Evolutionary conservation across 2,888 invertebrate genomes (phyloP), one percentile per base, ranked within the genome.

Genomic region (Torymus texanus): DNA sequence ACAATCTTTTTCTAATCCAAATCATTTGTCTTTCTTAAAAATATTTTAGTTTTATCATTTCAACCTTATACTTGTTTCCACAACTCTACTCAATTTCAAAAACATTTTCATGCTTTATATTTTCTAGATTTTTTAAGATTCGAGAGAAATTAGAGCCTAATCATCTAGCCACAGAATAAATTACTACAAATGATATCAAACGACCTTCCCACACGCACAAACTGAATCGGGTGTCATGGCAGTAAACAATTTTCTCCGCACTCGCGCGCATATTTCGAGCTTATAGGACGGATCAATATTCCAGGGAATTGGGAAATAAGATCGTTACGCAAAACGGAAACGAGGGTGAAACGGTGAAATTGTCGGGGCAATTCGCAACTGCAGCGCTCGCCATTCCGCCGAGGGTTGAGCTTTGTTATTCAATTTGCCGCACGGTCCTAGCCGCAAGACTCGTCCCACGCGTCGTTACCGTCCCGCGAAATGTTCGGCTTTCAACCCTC

Each of bases 331-430:
- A 88, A 89, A 90, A 83, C 85, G 75, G 72, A 80, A 82, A 73
- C 65, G 78, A 59, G 65, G 68, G 67, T 65, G 84, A 76, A 67
- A 66, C 84, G 68, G 65, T 65, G 84, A 75, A 67, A 66, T 85
- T 85, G 87, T 29, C 21, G 71, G 65, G 65, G 62, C 71, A 72
- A 73, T 75, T 75, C 78, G 78, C 73, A 71, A 71, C 55, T 58
- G 73, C 51, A 18, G 13, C 13, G 21, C 62, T 80, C 80, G 56
- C 41, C 41, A 77, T 73, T 70, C 16, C 62, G 11, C 72, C 68
- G 84, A 88, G 89, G 88, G 88, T 88, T 88, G 87, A 87, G 87
- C 86, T 89, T 89, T 88, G 88, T 88, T 88, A 88, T 90, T 89
- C 88, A 89, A 89, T 89, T 88, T 87, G 86, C 85, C 75, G 41